Base-by-base conservation (phyloP, 2,888 invertebrate species). In the Andrena fulva region DNA sequence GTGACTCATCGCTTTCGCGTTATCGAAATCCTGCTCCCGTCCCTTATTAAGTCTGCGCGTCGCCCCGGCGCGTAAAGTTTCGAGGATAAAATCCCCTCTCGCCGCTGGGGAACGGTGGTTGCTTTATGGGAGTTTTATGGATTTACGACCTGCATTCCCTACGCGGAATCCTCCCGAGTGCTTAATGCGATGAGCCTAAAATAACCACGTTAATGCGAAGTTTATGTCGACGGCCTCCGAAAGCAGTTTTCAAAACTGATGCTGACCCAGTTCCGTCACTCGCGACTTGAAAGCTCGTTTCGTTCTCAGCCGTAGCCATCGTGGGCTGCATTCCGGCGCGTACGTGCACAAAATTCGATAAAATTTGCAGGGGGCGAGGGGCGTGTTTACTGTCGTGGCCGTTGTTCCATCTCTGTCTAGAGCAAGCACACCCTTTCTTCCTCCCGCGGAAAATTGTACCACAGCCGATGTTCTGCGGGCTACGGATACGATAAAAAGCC, bases 241-340 rank as follows among this genome's bases (percentile, higher is more conserved):
- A 63, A 73, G 70, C 50, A 59, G 77, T 77, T 77, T 74, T 77
- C 76, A 78, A 81, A 78, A 71, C 67, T 66, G 84, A 78, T 82
- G 80, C 35, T 59, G 81, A 77, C 82, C 76, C 77, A 82, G 64
- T 82, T 82, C 68, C 63, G 29, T 60, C 29, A 64, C 52, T 63
- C 63, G 63, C 31, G 62, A 42, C 68, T 27, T 24, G 76, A 35
- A 68, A 80, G 68, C 81, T 52, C 67, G 71, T 66, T 75, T 80
- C 82, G 31, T 80, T 80, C 75, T 82, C 54, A 56, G 12, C 33
- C 12, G 70, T 66, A 64, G 59, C 56, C 64, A 29, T 54, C 66
- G 33, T 4, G 10, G 63, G 50, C 10, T 62, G 16, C 59, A n/a
- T 52, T 42, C 29, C 50, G 50, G 35, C 62, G 62, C 52, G 60